Evolutionary conservation across 2,113 vertebrate species (phyloP), one percentile per base, ranked within the genome.

Genomic region (Leuciscus idus): DNA sequence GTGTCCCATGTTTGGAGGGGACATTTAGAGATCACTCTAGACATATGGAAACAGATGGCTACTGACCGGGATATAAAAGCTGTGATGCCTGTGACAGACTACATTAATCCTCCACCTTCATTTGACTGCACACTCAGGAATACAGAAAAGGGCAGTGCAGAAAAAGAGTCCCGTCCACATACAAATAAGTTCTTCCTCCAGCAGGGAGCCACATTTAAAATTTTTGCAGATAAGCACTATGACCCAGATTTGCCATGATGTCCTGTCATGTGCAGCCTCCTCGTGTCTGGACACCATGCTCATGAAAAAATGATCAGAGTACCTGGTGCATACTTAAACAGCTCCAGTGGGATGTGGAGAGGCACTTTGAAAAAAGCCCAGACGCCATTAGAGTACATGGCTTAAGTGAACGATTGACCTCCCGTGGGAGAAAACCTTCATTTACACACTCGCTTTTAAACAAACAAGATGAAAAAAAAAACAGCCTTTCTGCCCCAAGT

Each of bases 1-100:
- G 92, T 93, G 91, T 92, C 88, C 84, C 86, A 64, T 88, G 92
- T 90, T 89, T 90, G 86, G 91, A 91, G 91, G 88, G 88, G 85
- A 36, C 82, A 86, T 79, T 84, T 59, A 76, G 72, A 84, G 82
- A 78, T 86, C 68, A 82, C 48, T 84, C 28, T 33, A 61, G 23
- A 72, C 28, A n/a, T 83, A 57, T 57, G 68, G 48, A 86, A 82
- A 87, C 82, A 87, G 86, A 84, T 84, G 82, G 82, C 82, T 59
- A 59, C 48, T 73, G 81, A 73, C 6, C 28, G 66, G 48, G 66
- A 84, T 39, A 50, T 73, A 73, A 73, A 73, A 73, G 48, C 33
- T 23, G 66, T 59, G 77, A 80, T n/a, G 75, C 15, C 64, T 70
- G 43, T 70, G 81, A 70, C 64, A 70, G 81, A 83, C 23, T 57